Percentiles rank a stretch among this genome's conserved stretches.
Evolutionary conservation across 2,113 vertebrate species (phyloP).

Genomic region (Smithornis capensis): DNA sequence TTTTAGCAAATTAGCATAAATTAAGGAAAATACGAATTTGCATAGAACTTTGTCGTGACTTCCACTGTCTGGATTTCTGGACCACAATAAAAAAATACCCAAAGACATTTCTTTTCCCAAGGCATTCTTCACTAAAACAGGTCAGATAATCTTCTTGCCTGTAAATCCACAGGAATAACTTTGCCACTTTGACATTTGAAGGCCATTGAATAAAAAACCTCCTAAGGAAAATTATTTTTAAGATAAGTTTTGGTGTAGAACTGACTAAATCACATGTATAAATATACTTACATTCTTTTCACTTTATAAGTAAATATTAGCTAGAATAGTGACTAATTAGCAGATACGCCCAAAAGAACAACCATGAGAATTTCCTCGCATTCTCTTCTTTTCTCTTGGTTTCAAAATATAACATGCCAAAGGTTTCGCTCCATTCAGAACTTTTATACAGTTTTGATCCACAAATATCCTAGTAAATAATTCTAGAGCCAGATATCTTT

Average conservation of each 20-base stretch:
- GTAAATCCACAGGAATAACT: not conserved
- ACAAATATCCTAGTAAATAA: constrained; percentile 39
- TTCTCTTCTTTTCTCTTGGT: not conserved
- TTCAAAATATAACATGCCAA: constrained; percentile 13
- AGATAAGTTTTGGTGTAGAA: not conserved
- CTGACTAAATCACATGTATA: not conserved
- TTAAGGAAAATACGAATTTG: not conserved
- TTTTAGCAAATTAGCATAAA: not conserved
- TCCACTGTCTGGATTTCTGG: not conserved
- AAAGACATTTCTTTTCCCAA: not conserved
- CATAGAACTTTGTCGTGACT: not conserved
- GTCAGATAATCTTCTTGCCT: not conserved
- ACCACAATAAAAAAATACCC: not conserved
- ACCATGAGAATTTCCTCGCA: not conserved
- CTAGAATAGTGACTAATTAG: constrained; percentile 26
- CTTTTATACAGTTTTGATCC: not conserved
- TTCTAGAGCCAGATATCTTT: not conserved
- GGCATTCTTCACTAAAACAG: not conserved
- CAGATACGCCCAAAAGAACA: constrained; percentile 13
- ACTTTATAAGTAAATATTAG: constrained; percentile 45
- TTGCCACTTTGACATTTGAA: not conserved
- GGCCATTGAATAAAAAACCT: not conserved
- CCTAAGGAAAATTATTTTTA: not conserved
- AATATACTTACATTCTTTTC: not conserved
- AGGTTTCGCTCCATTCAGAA: constrained; percentile 6